Base-by-base conservation (phyloP, 2,797 vertebrate genomes). In the Anabacerthia variegaticeps region DNA sequence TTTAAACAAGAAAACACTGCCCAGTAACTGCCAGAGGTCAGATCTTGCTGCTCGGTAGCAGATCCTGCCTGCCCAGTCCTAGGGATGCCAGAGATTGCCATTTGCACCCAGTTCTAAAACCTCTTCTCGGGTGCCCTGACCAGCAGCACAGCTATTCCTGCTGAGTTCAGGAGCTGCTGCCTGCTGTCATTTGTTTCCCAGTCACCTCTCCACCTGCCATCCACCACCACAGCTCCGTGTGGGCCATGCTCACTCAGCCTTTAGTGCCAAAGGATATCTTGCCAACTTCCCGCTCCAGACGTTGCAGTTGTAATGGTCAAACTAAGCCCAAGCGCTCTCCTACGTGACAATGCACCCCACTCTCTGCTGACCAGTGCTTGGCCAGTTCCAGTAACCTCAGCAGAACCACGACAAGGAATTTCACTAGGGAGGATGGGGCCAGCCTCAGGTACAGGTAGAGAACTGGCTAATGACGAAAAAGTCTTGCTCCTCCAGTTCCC, bases 11-110 rank as follows among this genome's bases (percentile, higher is more conserved):
- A 61, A 90, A 96, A 51, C 26, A 39, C 30, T 77, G 75, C 27
- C 91, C 87, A 81, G 52, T 58, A 67, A 51, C 62, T 68, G 62
- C 91, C 74, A 46, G 61, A 76, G 90, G 96, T 84, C 46, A 76
- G 19, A 46, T 49, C 36, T 68, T 30, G 14, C 13, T 10, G 43
- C 34, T 14, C 34, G 19, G 74, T 12, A 84, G 48, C 28, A 82
- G 51, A 61, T 28, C 52, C 54, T 20, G 58, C 51, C 58, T 65
- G 34, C 21, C 24, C 32, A 65, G 75, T 23, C 39, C 52, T 54
- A 65, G 5, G 22, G 24, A 55, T 10, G n/a, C 66, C 69, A 41
- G 41, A 83, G 32, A 61, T 2, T 82, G 55, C 52, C 2, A 41
- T 58, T 3, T 9, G 36, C 41, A 75, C 18, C 17, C 18, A 7